phyloP scores from a whole-genome alignment of 2,888 invertebrate genomes.

The Cephus pulcher region DNA sequence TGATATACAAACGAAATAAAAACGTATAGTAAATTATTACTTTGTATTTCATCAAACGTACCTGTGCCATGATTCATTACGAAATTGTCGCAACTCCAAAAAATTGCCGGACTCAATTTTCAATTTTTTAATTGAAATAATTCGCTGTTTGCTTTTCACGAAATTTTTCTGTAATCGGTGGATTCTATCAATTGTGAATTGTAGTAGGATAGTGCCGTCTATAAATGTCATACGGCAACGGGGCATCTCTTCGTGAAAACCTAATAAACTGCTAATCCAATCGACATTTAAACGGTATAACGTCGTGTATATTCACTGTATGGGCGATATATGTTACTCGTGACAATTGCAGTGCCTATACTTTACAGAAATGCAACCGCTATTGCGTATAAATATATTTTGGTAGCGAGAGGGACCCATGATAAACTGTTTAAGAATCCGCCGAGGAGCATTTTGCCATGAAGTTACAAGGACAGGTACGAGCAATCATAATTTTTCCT shows the following conservation, averaged over 20 bases:
- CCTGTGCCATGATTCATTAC: background rate
- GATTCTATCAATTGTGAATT: background rate
- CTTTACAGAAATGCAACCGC: background rate
- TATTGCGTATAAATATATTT: background rate
- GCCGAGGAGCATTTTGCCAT: background rate
- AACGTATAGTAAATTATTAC: conserved; percentile 45
- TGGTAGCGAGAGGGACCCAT: background rate
- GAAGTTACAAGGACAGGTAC: background rate
- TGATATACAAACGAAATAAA: conserved; percentile 67
- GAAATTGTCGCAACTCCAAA: background rate
- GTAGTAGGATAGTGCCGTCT: background rate
- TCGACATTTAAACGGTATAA: background rate
- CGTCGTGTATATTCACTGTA: background rate
- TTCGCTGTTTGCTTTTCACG: background rate
- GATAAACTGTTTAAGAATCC: background rate
- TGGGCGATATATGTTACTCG: background rate
- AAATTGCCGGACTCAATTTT: background rate
- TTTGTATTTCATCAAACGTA: background rate
- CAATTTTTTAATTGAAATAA: background rate
- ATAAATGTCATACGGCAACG: background rate
- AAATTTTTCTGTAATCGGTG: background rate
- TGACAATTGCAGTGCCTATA: background rate
- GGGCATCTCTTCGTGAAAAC: background rate
- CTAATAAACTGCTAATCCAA: background rate
- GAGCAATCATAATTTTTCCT: background rate